Base-by-base conservation (phyloP, 2,888 invertebrate species). In the Drosophila eohydei region DNA sequence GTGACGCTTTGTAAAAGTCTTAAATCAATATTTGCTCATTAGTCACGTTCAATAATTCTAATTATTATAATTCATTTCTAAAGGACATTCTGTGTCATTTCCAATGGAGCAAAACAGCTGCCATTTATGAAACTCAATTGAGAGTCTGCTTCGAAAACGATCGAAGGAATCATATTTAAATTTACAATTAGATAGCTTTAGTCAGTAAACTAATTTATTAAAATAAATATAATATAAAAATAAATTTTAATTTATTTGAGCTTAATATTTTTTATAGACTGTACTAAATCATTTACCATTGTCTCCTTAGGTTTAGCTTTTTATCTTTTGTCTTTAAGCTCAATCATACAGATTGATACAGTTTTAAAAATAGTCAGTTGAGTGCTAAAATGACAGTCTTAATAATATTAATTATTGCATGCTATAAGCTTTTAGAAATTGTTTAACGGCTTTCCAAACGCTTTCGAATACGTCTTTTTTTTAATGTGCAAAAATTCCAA, bases 11-110 rank as follows among this genome's bases (percentile, higher is more conserved):
- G 74, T 78, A 34, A 68, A 69, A 71, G 71, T 67, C 71, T 71
- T 68, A 79, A 85, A 81, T 87, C 78, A 89, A 89, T 90, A 91
- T 91, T 90, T 84, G 81, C 72, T 83, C 85, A 90, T 89, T 89
- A 91, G 89, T 86, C 71, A 71, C 74, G 72, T 76, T 79, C 79
- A 81, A 86, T 88, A 88, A 88, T 74, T 88, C 71, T 78, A 76
- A 88, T 74, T 83, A 76, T 78, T 59, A 32, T 71, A 71, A 78
- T 78, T 74, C 59, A 41, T 55, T 55, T 34, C 16, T 43, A 12
- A 43, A 68, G 16, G 43, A 48, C 11, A 28, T 59, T 16, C 38
- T 11, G 34, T 21, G 26, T 9, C 30, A 12, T 14, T 48, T 46
- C 2, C 2, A 43, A 34, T 11, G 1, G 11, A n/a, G 4, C 3